Evolutionary conservation across 2,888 invertebrate species (phyloP).

Genomic region (Aelia acuminata): DNA sequence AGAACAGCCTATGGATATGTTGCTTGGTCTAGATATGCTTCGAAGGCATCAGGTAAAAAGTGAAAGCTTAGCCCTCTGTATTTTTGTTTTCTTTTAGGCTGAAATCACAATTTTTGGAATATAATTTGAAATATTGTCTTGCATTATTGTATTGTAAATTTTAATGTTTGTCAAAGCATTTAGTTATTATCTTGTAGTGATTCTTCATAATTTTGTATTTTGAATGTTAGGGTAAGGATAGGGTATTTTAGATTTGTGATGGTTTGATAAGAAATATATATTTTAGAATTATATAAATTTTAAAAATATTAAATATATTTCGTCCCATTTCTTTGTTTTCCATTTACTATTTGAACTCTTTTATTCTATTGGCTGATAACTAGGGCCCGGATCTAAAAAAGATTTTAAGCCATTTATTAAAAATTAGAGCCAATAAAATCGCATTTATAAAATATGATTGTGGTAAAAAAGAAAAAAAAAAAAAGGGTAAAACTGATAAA

Average conservation of each 20-base stretch:
- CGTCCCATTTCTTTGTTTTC: no score
- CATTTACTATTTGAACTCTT: no score
- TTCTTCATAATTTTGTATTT: not conserved
- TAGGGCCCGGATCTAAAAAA: no score
- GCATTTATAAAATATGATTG: no score
- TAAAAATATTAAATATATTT: no score
- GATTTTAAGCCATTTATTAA: no score
- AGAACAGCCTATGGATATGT: slow-evolving; percentile 98
- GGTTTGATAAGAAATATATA: not conserved
- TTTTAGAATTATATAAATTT: no score
- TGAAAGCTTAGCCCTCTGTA: not conserved
- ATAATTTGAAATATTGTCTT: not conserved
- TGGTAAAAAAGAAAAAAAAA: no score
- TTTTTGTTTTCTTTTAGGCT: not conserved
- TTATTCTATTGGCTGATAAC: no score
- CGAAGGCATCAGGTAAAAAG: slow-evolving; percentile 89
- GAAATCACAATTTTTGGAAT: not conserved
- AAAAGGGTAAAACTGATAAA: no score
- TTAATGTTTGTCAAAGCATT: not conserved
- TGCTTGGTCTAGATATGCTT: slow-evolving; percentile 96
- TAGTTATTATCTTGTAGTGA: not conserved
- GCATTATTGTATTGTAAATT: no score
- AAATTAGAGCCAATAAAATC: no score
- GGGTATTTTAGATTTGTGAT: not conserved
- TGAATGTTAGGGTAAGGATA: not conserved